Conservation (phyloP, 2,113 vertebrate species). For the Chaetodon auriga region DNA sequence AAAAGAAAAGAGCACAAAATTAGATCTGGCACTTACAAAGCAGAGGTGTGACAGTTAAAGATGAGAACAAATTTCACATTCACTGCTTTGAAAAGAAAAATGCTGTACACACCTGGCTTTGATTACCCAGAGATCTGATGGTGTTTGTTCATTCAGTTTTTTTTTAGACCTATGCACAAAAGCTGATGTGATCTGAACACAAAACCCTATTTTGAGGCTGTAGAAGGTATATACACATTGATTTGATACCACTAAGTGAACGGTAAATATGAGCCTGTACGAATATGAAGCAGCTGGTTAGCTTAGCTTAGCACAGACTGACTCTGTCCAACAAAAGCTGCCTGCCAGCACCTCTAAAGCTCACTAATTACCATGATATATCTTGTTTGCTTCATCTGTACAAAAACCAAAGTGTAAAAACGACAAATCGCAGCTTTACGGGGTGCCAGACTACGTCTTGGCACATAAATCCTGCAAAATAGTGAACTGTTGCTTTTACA, state of each 20-base stretch:
- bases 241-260: too few relatives aligned
- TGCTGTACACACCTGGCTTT: background rate
- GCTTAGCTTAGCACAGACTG: background rate
- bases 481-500: too few relatives aligned
- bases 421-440: too few relatives aligned
- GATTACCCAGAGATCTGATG: background rate
- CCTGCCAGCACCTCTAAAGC: background rate
- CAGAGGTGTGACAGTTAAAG: slow-evolving; percentile 1
- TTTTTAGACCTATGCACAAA: background rate
- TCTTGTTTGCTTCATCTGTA: background rate
- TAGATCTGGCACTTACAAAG: background rate
- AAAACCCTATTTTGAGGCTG: background rate
- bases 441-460: too few relatives aligned
- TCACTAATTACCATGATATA: background rate
- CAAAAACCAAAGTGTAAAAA: background rate
- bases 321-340: too few relatives aligned
- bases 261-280: too few relatives aligned
- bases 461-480: background rate
- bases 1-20: background rate
- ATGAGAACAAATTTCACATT: background rate
- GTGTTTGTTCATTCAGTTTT: background rate
- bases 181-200: background rate
- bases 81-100: background rate
- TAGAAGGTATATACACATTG: too few relatives aligned
- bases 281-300: background rate